These are phyloP conservation scores for Oostethus manadensis DNA, from an alignment of 2,113 vertebrate genomes.

Conservation along the genomic window DNA sequence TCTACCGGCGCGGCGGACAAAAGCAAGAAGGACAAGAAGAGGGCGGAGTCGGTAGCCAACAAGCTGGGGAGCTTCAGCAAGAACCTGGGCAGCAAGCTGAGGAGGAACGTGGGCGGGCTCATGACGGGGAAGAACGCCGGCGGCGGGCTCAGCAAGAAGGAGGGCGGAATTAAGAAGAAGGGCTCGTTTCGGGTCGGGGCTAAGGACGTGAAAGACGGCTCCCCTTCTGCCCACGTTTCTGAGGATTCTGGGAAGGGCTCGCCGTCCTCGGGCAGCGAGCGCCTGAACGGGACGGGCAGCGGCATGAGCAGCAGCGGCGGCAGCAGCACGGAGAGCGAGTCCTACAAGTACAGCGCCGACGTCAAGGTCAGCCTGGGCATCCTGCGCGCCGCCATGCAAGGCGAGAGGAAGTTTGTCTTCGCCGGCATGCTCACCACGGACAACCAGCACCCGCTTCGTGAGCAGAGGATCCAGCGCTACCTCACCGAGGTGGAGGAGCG, in stretches of 20 bases:
- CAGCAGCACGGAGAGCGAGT: constrained; percentile 54
- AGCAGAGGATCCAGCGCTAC: constrained; percentile 97
- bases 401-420: constrained; percentile 87
- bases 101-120: constrained; percentile 91
- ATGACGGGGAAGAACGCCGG: constrained; percentile 81
- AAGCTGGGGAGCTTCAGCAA: constrained; percentile 96
- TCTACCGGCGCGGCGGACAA: constrained; percentile 75
- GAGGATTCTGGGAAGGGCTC: constrained; percentile 77
- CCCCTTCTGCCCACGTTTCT: constrained; percentile 60
- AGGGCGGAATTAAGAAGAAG: constrained; percentile 87
- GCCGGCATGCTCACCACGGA: constrained; percentile 86
- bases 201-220: constrained; percentile 84
- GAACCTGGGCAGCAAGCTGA: constrained; percentile 90
- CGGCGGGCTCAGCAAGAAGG: constrained; percentile 63
- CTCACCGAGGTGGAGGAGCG: constrained; percentile 85
- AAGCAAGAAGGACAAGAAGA: constrained; percentile 78
- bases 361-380: constrained; percentile 87
- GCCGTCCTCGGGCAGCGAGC: constrained; percentile 68
- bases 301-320: constrained; percentile 61
- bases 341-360: constrained; percentile 82
- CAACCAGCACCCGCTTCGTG: constrained; percentile 89
- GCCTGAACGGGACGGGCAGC: constrained; percentile 53
- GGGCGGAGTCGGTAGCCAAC: constrained; percentile 91
- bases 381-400: constrained; percentile 86
- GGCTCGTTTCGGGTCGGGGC: constrained; percentile 76